phyloP scores from a whole-genome alignment of 2,888 invertebrate species.

The Carpatolechia fugitivella region DNA sequence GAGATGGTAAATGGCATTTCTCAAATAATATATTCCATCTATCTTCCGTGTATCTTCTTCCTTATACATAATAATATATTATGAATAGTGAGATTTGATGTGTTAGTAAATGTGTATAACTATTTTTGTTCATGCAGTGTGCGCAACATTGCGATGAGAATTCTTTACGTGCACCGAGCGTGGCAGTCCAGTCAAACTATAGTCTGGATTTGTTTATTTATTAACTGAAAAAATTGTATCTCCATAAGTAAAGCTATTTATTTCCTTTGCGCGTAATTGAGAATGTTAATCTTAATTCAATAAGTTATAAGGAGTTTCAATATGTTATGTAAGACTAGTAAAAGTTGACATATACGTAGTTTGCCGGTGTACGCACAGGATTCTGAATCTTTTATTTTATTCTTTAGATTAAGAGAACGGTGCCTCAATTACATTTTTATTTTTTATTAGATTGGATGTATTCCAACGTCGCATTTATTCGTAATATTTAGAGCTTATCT shows the following conservation, averaged over 20 bases:
- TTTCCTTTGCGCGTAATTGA: no score
- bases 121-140: background rate
- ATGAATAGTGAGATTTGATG: conserved; percentile 28
- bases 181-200: no score
- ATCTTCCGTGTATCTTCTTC: conserved; percentile 4
- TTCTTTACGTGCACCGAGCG: background rate
- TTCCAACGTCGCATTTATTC: conserved; percentile 37
- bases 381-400: conserved; percentile 20
- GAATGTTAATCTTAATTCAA: no score
- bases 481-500: conserved; percentile 24
- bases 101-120: conserved; percentile 8
- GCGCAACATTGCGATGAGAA: background rate
- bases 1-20: conserved; percentile 13
- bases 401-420: conserved; percentile 65
- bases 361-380: background rate
- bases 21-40: conserved; percentile 5
- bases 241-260: no score
- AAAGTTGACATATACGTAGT: no score
- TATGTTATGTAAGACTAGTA: no score
- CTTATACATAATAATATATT: conserved; percentile 15
- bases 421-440: conserved; percentile 56
- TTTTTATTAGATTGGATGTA: conserved; percentile 32
- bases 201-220: no score
- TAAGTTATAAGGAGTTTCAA: no score
- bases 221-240: no score